A percentile compares a stretch with the other conserved stretches of the same genome.
These are phyloP conservation scores for Orientallactaga bullata DNA, from an alignment of 2,113 vertebrate genomes.

Conservation along the genomic window DNA sequence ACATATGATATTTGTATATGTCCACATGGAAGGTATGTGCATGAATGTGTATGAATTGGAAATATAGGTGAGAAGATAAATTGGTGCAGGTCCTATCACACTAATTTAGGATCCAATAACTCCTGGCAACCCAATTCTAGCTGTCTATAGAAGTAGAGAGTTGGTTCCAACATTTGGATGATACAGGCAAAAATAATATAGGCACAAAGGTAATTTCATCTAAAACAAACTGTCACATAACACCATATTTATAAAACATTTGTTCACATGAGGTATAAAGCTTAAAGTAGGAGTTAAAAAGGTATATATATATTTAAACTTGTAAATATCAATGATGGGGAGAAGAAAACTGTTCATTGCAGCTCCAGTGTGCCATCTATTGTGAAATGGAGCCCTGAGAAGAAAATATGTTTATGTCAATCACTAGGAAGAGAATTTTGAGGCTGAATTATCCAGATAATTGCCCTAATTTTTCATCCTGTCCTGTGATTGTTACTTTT, in stretches of 20 bases:
- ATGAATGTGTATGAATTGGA: constrained; percentile 4
- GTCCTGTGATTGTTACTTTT: constrained; percentile 75
- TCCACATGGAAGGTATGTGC: background rate
- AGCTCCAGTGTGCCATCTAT: constrained; percentile 61
- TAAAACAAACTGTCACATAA: constrained; percentile 60
- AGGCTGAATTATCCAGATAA: constrained; percentile 78
- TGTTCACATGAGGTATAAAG: constrained; percentile 65
- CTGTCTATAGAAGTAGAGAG: constrained; percentile 25
- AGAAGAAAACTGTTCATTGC: constrained; percentile 59
- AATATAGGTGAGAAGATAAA: constrained; percentile 27
- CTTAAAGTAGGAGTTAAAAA: constrained; percentile 59
- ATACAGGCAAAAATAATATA: constrained; percentile 13
- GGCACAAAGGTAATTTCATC: constrained; percentile 61
- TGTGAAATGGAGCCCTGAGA: constrained; percentile 68
- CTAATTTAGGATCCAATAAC: background rate
- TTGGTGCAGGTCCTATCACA: background rate
- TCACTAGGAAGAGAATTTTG: constrained; percentile 67
- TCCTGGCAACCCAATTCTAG: constrained; percentile 32
- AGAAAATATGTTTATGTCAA: constrained; percentile 72
- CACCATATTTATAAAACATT: constrained; percentile 73
- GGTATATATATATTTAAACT: constrained; percentile 65
- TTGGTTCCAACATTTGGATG: constrained; percentile 40
- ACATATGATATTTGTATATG: constrained; percentile 7
- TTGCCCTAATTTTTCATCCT: constrained; percentile 74
- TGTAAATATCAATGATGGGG: constrained; percentile 54